Conservation (phyloP, 37 sponge, comb jelly and placozoan species). For the Chondrilla cf. caribensis region DNA sequence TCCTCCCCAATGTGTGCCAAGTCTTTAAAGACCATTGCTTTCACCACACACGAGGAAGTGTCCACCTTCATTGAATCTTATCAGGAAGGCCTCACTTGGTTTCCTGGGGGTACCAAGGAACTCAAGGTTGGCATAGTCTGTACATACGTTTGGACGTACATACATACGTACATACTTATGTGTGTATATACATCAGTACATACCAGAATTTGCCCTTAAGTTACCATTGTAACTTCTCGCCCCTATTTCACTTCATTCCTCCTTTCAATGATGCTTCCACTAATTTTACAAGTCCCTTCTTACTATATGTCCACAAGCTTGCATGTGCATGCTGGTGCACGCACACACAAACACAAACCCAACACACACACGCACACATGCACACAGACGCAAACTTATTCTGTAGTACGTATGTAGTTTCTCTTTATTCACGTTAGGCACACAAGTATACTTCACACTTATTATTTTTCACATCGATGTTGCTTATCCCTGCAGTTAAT, state of each 20-base stretch:
- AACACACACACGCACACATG: too few relatives aligned
- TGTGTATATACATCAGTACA: not conserved
- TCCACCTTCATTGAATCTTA: conserved; percentile 26
- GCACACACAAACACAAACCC: too few relatives aligned
- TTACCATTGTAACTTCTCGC: not conserved
- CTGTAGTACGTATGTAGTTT: too few relatives aligned
- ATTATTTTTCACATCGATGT: not conserved
- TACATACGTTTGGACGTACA: not conserved
- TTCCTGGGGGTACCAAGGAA: conserved; percentile 65
- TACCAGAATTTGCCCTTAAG: not conserved
- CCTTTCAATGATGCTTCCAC: too few relatives aligned
- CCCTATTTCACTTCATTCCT: too few relatives aligned
- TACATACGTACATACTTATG: not conserved
- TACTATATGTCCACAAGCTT: too few relatives aligned
- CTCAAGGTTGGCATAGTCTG: conserved; percentile 51
- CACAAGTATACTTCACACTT: too few relatives aligned
- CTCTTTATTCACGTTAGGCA: too few relatives aligned
- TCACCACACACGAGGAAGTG: conserved; percentile 25
- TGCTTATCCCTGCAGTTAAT: conserved; percentile 33
- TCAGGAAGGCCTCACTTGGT: conserved; percentile 53
- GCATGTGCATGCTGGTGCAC: too few relatives aligned
- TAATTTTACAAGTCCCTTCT: too few relatives aligned
- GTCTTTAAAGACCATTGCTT: not conserved
- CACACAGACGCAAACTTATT: too few relatives aligned
- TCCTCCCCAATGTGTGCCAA: not conserved